phyloP scores from a whole-genome alignment of 2,797 vertebrate species.

The Pangasius macronema region DNA sequence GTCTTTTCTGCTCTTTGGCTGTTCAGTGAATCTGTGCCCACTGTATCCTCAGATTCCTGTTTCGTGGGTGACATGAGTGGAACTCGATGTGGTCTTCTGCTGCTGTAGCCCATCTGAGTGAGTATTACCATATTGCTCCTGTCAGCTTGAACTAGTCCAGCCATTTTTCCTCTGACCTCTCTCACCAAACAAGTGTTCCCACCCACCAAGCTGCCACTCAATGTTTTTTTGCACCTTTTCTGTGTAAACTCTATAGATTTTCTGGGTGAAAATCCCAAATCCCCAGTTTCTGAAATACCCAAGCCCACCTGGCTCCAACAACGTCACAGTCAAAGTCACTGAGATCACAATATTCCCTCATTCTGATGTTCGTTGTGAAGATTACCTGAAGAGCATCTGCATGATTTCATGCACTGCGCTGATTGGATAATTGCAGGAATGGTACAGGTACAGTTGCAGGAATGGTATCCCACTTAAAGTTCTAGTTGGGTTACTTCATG shows the following conservation, averaged over 20 bases:
- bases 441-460: background rate
- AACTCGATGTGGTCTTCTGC: background rate
- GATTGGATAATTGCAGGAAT: background rate
- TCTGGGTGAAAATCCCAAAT: background rate
- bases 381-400: background rate
- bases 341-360: background rate
- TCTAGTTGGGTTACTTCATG: background rate
- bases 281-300: background rate
- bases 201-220: background rate
- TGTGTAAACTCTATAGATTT: background rate
- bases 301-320: no score
- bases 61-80: background rate
- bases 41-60: background rate
- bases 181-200: background rate
- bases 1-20: background rate
- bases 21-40: no score
- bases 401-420: background rate
- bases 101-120: background rate
- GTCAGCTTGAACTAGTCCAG: background rate
- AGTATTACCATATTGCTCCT: background rate
- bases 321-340: background rate
- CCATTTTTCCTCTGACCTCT: background rate
- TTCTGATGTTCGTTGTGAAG: background rate
- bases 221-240: background rate
- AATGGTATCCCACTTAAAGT: background rate